A percentile compares a stretch with the other conserved stretches of the same genome.
Evolutionary conservation across 2,113 vertebrate genomes (phyloP).

Genomic region (Xiphias gladius): DNA sequence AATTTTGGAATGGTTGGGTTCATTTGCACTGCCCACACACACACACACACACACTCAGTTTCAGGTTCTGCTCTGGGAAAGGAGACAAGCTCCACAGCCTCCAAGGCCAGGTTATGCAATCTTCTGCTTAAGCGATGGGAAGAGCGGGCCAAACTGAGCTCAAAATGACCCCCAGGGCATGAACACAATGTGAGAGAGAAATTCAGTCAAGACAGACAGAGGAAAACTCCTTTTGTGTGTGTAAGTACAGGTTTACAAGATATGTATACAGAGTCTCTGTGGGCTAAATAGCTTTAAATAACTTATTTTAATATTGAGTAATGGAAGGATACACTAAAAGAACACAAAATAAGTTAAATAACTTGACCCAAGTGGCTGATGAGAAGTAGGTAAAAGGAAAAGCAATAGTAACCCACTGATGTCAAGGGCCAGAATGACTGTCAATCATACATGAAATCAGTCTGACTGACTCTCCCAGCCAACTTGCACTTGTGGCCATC

Average conservation of each 20-base stretch:
- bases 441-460: not conserved
- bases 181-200: conserved; percentile 30
- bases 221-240: not conserved
- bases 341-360: no score
- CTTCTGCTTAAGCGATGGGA: conserved; percentile 44
- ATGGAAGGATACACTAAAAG: not conserved
- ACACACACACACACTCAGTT: not conserved
- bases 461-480: not conserved
- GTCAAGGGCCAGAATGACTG: not conserved
- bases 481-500: not conserved
- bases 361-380: no score
- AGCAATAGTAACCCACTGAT: not conserved
- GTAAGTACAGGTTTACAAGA: not conserved
- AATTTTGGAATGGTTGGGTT: conserved; percentile 12
- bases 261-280: not conserved
- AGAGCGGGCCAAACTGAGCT: conserved; percentile 43
- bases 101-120: conserved; percentile 58
- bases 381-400: no score
- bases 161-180: conserved; percentile 35
- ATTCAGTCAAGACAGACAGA: conserved; percentile 13
- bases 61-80: conserved; percentile 27
- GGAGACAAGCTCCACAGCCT: conserved; percentile 47
- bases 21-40: conserved; percentile 14
- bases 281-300: not conserved
- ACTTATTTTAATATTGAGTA: not conserved